phyloP scores from a whole-genome alignment of 37 sponge, comb jelly and placozoan genomes.

The Eunapius fragilis region DNA sequence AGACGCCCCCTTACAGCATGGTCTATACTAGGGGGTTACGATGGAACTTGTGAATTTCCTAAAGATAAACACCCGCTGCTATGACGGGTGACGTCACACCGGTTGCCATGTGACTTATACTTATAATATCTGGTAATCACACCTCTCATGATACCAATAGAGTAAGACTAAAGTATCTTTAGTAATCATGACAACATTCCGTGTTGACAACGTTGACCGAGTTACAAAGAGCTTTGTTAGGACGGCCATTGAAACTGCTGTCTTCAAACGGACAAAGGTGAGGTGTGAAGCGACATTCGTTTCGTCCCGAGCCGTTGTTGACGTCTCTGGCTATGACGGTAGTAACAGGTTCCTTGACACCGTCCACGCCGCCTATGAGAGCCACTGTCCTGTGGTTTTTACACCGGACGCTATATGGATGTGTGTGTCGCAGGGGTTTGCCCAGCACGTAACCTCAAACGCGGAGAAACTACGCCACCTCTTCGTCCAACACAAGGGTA shows the following conservation, averaged over 20 bases:
- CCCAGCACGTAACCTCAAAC: conserved; percentile 49
- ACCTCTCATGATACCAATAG: not conserved
- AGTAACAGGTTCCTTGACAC: conserved; percentile 20
- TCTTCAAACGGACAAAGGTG: not conserved
- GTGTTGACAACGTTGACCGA: not conserved
- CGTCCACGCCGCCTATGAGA: conserved; percentile 29
- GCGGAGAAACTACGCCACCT: conserved; percentile 53
- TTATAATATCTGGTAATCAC: no score
- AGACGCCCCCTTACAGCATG: no score
- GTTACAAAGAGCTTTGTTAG: not conserved
- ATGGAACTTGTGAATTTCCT: no score
- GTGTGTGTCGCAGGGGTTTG: conserved; percentile 52
- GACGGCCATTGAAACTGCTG: not conserved
- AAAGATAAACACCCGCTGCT: no score
- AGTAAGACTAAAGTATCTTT: no score
- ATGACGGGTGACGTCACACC: no score
- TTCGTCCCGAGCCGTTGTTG: not conserved
- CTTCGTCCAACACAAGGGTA: conserved; percentile 71
- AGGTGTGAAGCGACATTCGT: not conserved
- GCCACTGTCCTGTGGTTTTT: conserved; percentile 52
- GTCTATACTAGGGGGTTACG: no score
- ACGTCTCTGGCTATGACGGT: not conserved
- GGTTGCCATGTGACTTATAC: no score
- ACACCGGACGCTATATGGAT: conserved; percentile 66
- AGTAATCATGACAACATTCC: not conserved